phyloP scores from a whole-genome alignment of 2,113 vertebrate species.

The Oceanodroma tethys region DNA sequence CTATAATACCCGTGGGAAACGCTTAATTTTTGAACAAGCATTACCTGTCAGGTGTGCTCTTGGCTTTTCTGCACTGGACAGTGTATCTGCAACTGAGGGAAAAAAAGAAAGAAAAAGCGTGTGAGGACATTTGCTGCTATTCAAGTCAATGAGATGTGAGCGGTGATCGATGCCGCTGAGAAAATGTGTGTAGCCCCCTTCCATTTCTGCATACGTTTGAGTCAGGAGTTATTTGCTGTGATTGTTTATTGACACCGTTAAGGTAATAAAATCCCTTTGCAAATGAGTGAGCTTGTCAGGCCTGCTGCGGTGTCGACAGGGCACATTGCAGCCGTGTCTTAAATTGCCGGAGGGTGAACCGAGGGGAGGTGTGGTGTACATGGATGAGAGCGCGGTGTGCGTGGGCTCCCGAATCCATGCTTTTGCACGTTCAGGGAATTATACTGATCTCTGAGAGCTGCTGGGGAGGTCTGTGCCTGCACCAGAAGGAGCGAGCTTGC shows the following conservation, averaged over 20 bases:
- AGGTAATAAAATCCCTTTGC: background rate
- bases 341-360: background rate
- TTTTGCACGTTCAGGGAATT: background rate
- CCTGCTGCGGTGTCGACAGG: background rate
- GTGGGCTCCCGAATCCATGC: fast-evolving
- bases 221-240: background rate
- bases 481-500: fast-evolving
- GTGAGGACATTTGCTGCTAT: background rate
- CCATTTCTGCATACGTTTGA: background rate
- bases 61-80: conserved; percentile 58
- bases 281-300: background rate
- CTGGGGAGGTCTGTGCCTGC: background rate
- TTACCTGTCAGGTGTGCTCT: conserved; percentile 78
- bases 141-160: background rate
- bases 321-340: fast-evolving
- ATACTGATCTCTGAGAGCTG: fast-evolving
- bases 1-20: background rate
- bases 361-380: background rate
- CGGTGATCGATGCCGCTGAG: fast-evolving
- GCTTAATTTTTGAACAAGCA: background rate
- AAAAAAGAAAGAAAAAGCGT: background rate
- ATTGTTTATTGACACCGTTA: background rate
- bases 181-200: background rate
- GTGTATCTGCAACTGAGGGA: background rate
- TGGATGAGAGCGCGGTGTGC: fast-evolving